These are phyloP conservation scores for Triops longicaudatus DNA, from an alignment of 1,140 invertebrate genomes.

Conservation along the genomic window DNA sequence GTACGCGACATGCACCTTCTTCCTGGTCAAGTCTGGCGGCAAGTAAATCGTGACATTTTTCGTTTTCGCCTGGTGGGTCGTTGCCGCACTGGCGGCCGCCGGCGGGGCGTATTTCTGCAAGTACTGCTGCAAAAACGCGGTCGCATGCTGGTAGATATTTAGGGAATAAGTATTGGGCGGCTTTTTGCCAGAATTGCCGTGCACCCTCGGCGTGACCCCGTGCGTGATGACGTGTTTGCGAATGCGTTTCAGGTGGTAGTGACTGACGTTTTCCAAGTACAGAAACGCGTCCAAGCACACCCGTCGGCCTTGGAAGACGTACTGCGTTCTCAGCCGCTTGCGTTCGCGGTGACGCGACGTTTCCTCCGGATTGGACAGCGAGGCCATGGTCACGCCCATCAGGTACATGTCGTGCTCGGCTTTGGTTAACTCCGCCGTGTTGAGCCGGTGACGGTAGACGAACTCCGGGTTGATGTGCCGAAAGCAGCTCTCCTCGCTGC, in stretches of 20 bases:
- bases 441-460: slow-evolving; percentile 63
- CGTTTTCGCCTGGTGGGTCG: slow-evolving; percentile 35
- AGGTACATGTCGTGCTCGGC: slow-evolving; percentile 62
- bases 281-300: slow-evolving; percentile 69
- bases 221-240: slow-evolving; percentile 67
- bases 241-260: slow-evolving; percentile 67
- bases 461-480: slow-evolving; percentile 58
- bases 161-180: slow-evolving; percentile 71
- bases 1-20: slow-evolving; percentile 62
- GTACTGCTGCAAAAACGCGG: slow-evolving; percentile 63
- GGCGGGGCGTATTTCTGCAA: slow-evolving; percentile 47
- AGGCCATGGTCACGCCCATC: slow-evolving; percentile 71
- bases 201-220: slow-evolving; percentile 62
- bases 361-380: slow-evolving; percentile 60
- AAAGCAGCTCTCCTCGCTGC: slow-evolving; percentile 64
- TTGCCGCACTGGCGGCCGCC: slow-evolving; percentile 35
- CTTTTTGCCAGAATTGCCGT: slow-evolving; percentile 64
- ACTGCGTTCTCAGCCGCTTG: slow-evolving; percentile 58
- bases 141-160: slow-evolving; percentile 65
- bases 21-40: slow-evolving; percentile 57
- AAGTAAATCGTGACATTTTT: slow-evolving; percentile 47
- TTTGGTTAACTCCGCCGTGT: slow-evolving; percentile 67
- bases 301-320: slow-evolving; percentile 59
- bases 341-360: slow-evolving; percentile 62
- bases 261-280: slow-evolving; percentile 69